Conservation (phyloP, 2,888 invertebrate species). For the Pteria penguin region DNA sequence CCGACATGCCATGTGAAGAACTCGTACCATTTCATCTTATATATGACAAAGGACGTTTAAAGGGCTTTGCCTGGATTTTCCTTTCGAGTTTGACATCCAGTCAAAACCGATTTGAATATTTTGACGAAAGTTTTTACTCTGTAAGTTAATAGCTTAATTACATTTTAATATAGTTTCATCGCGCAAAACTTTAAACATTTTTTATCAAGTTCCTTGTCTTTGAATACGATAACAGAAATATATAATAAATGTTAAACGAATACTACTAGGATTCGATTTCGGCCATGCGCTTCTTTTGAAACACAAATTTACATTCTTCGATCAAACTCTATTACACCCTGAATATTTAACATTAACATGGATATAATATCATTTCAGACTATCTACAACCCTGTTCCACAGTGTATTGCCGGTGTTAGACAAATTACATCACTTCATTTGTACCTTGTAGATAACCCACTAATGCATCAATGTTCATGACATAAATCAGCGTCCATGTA, state of each 20-base stretch:
- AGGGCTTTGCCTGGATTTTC: conserved; percentile 14
- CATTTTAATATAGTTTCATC: not conserved
- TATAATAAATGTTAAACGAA: too few relatives aligned
- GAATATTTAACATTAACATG: too few relatives aligned
- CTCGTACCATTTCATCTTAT: conserved; percentile 9
- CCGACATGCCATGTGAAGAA: conserved; percentile 21
- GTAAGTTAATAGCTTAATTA: not conserved
- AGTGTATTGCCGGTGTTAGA: not conserved
- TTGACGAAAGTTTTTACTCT: not conserved
- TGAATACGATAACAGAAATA: too few relatives aligned
- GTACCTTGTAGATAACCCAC: not conserved
- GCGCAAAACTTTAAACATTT: too few relatives aligned
- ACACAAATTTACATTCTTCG: too few relatives aligned
- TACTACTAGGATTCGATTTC: too few relatives aligned
- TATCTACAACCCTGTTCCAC: not conserved
- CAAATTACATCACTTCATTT: not conserved
- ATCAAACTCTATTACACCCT: too few relatives aligned
- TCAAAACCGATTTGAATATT: not conserved
- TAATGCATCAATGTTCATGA: not conserved
- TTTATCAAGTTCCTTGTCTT: too few relatives aligned
- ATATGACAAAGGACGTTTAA: conserved; percentile 11
- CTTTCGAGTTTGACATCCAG: conserved; percentile 1
- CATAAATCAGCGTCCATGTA: too few relatives aligned
- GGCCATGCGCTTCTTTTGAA: too few relatives aligned
- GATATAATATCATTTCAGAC: too few relatives aligned